A percentile compares a stretch with the other conserved stretches of the same genome.
Evolutionary conservation across 2,797 vertebrate species (phyloP).

Genomic region (Onychomys arenicola): DNA sequence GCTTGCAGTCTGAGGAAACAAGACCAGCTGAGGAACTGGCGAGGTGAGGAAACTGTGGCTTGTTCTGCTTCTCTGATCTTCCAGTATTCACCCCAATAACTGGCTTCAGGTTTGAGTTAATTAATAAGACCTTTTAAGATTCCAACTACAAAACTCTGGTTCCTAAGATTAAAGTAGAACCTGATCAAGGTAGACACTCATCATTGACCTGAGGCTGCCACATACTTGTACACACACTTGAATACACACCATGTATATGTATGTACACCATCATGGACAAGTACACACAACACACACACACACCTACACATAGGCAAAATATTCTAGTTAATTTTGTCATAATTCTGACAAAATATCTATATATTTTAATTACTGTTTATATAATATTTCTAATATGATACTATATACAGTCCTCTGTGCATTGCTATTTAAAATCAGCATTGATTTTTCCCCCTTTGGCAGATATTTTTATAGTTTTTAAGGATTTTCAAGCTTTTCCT

Average conservation of each 20-base stretch:
- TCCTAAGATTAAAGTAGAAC: background rate
- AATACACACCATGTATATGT: background rate
- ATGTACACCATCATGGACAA: background rate
- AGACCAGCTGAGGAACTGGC: too few species aligned
- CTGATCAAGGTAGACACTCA: background rate
- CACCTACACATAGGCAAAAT: background rate
- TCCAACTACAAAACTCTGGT: too few species aligned
- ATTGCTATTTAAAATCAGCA: background rate
- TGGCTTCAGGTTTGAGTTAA: too few species aligned
- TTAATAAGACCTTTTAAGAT: too few species aligned
- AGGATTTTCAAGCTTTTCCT: too few species aligned
- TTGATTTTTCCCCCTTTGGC: background rate
- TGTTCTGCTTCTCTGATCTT: too few species aligned
- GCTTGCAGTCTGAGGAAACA: too few species aligned
- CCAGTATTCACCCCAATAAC: too few species aligned
- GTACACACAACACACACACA: background rate
- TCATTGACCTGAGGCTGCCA: background rate
- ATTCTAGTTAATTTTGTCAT: background rate
- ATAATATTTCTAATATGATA: background rate
- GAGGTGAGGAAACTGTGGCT: too few species aligned
- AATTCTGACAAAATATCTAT: background rate
- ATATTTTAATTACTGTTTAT: background rate
- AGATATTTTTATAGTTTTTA: background rate
- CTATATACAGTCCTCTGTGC: too few species aligned
- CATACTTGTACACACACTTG: background rate